Evolutionary conservation across 2,888 invertebrate species (phyloP).

Genomic region (Nomada flava): DNA sequence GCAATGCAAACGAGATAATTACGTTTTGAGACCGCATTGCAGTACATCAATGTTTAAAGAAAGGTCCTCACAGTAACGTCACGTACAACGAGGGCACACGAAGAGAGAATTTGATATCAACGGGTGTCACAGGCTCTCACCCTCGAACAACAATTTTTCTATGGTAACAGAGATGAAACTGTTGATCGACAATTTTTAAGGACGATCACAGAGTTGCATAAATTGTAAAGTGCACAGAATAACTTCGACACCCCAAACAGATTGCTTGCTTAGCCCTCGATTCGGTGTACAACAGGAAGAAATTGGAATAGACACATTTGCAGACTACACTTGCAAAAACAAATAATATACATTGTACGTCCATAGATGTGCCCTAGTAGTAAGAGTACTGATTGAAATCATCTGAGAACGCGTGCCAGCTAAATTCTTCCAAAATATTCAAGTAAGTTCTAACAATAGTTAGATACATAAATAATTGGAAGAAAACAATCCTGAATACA

Average conservation of each 20-base stretch:
- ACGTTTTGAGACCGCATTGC: constrained; percentile 13
- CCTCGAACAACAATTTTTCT: background rate
- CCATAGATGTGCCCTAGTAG: background rate
- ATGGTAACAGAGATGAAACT: background rate
- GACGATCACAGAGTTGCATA: background rate
- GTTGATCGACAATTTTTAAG: constrained; percentile 1
- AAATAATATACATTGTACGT: background rate
- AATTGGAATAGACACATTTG: background rate
- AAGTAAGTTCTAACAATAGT: too few species aligned
- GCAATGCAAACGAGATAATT: too few species aligned
- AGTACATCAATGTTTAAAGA: background rate
- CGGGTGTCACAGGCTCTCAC: background rate
- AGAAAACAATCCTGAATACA: background rate
- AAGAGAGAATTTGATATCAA: background rate
- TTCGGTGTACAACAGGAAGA: background rate
- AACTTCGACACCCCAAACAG: background rate
- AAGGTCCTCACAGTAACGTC: constrained; percentile 24
- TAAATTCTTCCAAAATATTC: constrained; percentile 13
- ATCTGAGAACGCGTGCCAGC: constrained; percentile 30
- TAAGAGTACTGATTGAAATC: background rate
- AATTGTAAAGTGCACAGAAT: too few species aligned
- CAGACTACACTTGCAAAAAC: background rate
- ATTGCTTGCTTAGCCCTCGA: constrained; percentile 23
- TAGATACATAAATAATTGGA: background rate
- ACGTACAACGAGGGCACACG: background rate